Conservation (phyloP, 2,113 vertebrate genomes). For the Chloebia gouldiae region DNA sequence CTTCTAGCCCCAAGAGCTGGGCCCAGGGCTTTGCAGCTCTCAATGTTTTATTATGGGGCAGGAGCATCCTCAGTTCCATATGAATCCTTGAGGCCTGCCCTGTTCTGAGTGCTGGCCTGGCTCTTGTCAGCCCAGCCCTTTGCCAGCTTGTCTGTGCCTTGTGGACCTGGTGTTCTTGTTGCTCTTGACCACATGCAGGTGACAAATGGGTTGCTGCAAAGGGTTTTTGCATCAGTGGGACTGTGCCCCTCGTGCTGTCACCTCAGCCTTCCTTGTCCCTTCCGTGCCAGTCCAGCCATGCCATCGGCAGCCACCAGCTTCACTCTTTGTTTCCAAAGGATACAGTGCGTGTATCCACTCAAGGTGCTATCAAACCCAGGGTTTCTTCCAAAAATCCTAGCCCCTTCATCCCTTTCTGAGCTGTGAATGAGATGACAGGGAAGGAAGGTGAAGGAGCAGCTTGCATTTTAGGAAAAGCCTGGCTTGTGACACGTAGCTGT, state of each 20-base stretch:
- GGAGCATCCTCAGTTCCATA: background rate
- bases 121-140: background rate
- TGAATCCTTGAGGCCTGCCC: background rate
- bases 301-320: background rate
- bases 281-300: background rate
- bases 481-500: background rate
- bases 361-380: constrained; percentile 54
- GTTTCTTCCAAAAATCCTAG: constrained; percentile 9
- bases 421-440: constrained; percentile 39
- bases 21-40: background rate
- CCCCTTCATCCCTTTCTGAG: constrained; percentile 19
- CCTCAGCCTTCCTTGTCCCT: background rate
- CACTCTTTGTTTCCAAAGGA: constrained; percentile 38
- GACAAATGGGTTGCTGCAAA: background rate
- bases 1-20: background rate
- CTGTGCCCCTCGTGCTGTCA: background rate
- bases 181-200: background rate
- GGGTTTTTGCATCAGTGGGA: background rate
- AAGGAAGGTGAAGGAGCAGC: constrained; percentile 4
- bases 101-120: fast-evolving
- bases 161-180: background rate
- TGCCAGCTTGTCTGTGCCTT: background rate
- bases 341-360: constrained; percentile 22
- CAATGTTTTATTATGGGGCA: background rate
- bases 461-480: constrained; percentile 4